Percentiles rank a stretch among this genome's conserved stretches.
Evolutionary conservation across 2,888 invertebrate species (phyloP).

Genomic region (Conchocele bisecta): DNA sequence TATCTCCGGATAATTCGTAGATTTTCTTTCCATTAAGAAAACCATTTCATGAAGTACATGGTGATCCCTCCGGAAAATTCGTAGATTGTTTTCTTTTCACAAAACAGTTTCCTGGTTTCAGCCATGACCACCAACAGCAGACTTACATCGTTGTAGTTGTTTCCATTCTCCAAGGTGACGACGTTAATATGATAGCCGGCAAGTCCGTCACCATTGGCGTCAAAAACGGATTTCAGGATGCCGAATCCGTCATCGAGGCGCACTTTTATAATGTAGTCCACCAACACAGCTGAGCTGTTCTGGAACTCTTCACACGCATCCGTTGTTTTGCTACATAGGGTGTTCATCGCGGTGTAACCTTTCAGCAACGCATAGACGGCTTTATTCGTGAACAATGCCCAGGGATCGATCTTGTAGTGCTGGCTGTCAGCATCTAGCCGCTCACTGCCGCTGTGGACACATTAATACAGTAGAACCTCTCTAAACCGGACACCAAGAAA

Average conservation of each 20-base stretch:
- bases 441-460: conserved; percentile 14
- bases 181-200: conserved; percentile 36
- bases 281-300: background rate
- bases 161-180: background rate
- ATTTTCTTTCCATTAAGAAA: no score
- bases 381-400: conserved; percentile 43
- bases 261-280: background rate
- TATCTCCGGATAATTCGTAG: no score
- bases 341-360: conserved; percentile 17
- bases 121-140: no score
- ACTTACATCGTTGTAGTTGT: no score
- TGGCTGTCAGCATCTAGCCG: conserved; percentile 12
- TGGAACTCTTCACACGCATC: conserved; percentile 13
- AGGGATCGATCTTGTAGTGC: conserved; percentile 33
- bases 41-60: no score
- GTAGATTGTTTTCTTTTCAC: no score
- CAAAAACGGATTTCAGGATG: conserved; percentile 11
- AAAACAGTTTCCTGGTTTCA: no score
- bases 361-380: conserved; percentile 27
- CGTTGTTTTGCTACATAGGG: conserved; percentile 13
- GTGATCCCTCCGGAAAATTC: no score
- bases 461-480: no score
- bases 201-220: conserved; percentile 41
- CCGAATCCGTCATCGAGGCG: background rate
- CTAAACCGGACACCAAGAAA: no score